Percentiles rank a stretch among this genome's conserved stretches.
Conservation (phyloP, 2,113 vertebrate genomes). For the Apaloderma vittatum region DNA sequence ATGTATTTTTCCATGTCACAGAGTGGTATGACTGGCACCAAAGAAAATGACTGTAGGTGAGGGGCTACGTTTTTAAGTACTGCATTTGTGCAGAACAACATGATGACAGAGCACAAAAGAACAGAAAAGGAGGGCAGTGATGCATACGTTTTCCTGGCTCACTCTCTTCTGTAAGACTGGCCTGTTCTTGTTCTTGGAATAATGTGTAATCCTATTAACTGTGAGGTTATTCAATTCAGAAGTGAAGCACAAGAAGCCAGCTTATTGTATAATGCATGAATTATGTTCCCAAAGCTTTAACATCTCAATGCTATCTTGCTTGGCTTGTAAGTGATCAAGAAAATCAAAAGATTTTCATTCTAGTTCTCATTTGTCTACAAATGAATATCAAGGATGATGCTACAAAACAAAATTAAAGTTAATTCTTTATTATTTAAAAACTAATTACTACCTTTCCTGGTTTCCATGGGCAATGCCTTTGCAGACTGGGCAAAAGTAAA, state of each 20-base stretch:
- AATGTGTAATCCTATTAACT: conserved; percentile 62
- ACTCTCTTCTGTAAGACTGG: neutral
- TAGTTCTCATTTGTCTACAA: neutral
- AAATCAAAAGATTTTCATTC: neutral
- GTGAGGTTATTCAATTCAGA: conserved; percentile 26
- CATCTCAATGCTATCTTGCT: neutral
- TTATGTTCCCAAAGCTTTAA: neutral
- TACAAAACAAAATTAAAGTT: neutral
- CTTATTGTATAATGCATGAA: neutral
- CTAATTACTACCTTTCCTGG: neutral
- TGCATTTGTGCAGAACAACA: neutral
- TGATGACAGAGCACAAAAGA: neutral
- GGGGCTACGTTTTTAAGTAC: neutral
- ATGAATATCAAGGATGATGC: neutral
- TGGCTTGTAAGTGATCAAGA: neutral
- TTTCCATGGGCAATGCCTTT: neutral
- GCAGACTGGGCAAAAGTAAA: neutral
- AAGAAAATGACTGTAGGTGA: neutral
- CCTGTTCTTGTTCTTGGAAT: conserved; percentile 38
- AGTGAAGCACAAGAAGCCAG: conserved; percentile 22
- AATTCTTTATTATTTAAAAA: neutral
- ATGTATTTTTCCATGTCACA: neutral
- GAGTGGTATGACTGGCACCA: neutral
- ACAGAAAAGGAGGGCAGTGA: conserved; percentile 13
- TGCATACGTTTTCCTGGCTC: conserved; percentile 26